Conservation (phyloP, 2,888 invertebrate genomes). For the Empis livida region DNA sequence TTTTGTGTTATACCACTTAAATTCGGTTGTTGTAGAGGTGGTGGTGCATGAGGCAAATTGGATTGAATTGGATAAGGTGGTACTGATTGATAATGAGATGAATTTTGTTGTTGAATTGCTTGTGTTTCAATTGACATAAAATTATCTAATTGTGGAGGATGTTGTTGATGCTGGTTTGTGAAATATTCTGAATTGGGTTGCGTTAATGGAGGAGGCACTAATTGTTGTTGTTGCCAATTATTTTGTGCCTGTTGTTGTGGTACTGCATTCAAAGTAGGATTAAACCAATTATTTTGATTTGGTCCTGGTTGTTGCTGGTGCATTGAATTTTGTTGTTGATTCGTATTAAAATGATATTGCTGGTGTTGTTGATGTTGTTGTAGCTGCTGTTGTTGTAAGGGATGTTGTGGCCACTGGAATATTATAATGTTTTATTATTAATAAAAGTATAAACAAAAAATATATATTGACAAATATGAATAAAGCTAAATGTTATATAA, state of each 20-base stretch:
- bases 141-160: neutral
- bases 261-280: neutral
- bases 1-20: neutral
- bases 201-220: neutral
- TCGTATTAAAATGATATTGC: neutral
- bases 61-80: neutral
- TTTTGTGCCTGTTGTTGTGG: neutral
- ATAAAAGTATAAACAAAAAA: too few relatives aligned
- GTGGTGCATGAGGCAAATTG: too few relatives aligned
- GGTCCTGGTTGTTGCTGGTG: neutral
- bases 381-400: too few relatives aligned
- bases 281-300: neutral
- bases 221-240: constrained; percentile 4
- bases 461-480: too few relatives aligned
- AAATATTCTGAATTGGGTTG: neutral
- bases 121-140: neutral
- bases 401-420: too few relatives aligned
- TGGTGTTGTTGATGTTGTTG: neutral
- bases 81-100: neutral
- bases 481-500: too few relatives aligned
- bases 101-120: neutral
- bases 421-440: too few relatives aligned
- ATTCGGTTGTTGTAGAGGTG: too few relatives aligned
- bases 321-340: neutral
- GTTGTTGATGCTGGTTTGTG: constrained; percentile 5